Evolutionary conservation across 2,888 invertebrate species (phyloP), one percentile per base, ranked within the genome.

Genomic region (Spodoptera littoralis): DNA sequence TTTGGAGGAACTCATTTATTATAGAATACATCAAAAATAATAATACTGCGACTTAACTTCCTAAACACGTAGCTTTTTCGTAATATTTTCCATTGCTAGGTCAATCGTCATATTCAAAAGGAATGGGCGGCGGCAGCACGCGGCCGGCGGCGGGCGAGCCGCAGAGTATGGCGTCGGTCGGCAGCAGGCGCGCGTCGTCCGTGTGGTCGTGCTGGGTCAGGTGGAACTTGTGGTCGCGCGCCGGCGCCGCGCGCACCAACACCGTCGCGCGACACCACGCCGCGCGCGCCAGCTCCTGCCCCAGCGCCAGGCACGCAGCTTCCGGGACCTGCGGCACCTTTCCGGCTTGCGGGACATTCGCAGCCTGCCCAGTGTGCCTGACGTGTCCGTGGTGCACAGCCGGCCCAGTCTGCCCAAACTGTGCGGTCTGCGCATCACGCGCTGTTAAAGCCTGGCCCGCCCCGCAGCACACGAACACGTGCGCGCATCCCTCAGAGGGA

Each of bases 141-240:
- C 47, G 0, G 69, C 65, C 18, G 86, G 84, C 73, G 82, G 63
- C 11, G 86, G 79, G 12, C 56, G 72, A 11, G 65, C 11, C 18
- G 45, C 9, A 42, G 51, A n/a, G 41, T 0, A 13, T 11, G 24
- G 13, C 4, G 12, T 13, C 47, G 0, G 69, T 65, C 18, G 86
- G 84, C 73, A 82, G 62, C 11, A 86, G 79, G 12, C 56, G 72
- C 12, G 65, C 11, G 70, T 86, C 85, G 68, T 86, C 86, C 5
- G 89, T 89, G 78, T 84, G 70, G 82, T 89, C 90, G 77, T 86
- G 86, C 42, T 51, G 11, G 5, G 65, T 36, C 36, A 22, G 43
- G 47, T 63, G 76, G 58, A 82, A 83, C 73, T 76, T 79, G 71
- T 61, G 61, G 80, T 85, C 85, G 9, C 85, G 85, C 61, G 83